Conservation (phyloP, 1,140 invertebrate species). For the Drosophila lini region DNA sequence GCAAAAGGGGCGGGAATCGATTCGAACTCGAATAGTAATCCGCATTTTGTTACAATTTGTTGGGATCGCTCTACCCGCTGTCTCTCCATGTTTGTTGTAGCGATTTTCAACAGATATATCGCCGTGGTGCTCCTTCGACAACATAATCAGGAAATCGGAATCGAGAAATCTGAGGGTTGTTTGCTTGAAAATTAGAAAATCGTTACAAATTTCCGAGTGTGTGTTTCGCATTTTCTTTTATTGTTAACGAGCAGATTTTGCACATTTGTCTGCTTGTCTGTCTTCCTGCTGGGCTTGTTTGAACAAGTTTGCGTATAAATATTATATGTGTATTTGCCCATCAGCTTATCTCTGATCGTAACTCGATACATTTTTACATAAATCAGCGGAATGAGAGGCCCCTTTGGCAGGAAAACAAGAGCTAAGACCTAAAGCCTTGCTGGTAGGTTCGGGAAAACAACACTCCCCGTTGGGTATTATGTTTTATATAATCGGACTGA, state of each 20-base stretch:
- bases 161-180: constrained; percentile 59
- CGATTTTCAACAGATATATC: constrained; percentile 77
- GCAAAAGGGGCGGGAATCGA: constrained; percentile 36
- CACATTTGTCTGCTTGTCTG: constrained; percentile 66
- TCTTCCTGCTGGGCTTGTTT: constrained; percentile 64
- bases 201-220: constrained; percentile 69
- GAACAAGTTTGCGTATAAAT: constrained; percentile 82
- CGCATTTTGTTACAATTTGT: constrained; percentile 80
- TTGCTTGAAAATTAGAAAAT: constrained; percentile 75
- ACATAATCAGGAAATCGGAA: constrained; percentile 54
- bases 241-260: constrained; percentile 57
- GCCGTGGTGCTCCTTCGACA: constrained; percentile 29
- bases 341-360: constrained; percentile 77
- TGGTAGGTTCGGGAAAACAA: constrained; percentile 30
- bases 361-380: constrained; percentile 74
- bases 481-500: constrained; percentile 69
- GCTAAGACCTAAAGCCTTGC: constrained; percentile 26
- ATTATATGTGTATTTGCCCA: constrained; percentile 80
- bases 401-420: constrained; percentile 38
- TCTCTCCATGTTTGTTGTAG: constrained; percentile 61
- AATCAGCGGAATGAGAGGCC: constrained; percentile 3
- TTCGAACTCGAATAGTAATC: constrained; percentile 59
- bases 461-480: constrained; percentile 58
- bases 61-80: constrained; percentile 12
- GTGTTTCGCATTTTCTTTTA: constrained; percentile 55